Conservation (phyloP, 2,888 invertebrate species). For the Tipula lateralis region DNA sequence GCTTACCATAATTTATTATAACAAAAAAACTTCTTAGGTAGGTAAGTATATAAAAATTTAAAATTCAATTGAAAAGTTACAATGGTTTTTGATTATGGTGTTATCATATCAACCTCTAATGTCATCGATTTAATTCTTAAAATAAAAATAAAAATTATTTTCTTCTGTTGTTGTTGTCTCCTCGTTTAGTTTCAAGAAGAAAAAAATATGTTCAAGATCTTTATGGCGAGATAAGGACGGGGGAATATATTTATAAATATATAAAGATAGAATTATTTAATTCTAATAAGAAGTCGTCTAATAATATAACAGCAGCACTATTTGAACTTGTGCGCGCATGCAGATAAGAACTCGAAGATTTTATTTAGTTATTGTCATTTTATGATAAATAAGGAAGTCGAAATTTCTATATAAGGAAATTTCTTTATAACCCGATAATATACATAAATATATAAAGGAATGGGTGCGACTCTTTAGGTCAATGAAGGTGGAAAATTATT, state of each 20-base stretch:
- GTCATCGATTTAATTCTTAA: not conserved
- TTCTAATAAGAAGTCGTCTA: constrained; percentile 13
- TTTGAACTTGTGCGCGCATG: not conserved
- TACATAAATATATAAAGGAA: not conserved
- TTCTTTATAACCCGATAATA: not conserved
- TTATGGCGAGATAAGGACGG: not conserved
- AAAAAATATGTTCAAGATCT: not conserved
- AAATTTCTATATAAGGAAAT: constrained; percentile 7
- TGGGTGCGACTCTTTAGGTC: constrained; percentile 11
- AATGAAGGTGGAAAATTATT: constrained; percentile 15
- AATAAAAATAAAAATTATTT: not conserved
- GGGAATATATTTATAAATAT: not conserved
- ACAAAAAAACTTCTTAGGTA: not conserved
- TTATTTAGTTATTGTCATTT: not conserved
- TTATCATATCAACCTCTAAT: constrained; percentile 24
- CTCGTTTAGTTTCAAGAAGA: not conserved
- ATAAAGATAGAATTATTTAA: not conserved
- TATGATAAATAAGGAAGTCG: constrained; percentile 24
- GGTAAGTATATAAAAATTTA: not conserved
- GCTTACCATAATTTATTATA: constrained; percentile 1
- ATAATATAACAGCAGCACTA: constrained; percentile 24
- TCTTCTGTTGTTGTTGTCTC: not conserved
- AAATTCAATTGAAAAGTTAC: constrained; percentile 19
- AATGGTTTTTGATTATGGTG: constrained; percentile 24
- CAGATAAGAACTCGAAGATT: not conserved